Base-by-base conservation (phyloP, 2,888 invertebrate genomes). In the Eupelmus urozonus region DNA sequence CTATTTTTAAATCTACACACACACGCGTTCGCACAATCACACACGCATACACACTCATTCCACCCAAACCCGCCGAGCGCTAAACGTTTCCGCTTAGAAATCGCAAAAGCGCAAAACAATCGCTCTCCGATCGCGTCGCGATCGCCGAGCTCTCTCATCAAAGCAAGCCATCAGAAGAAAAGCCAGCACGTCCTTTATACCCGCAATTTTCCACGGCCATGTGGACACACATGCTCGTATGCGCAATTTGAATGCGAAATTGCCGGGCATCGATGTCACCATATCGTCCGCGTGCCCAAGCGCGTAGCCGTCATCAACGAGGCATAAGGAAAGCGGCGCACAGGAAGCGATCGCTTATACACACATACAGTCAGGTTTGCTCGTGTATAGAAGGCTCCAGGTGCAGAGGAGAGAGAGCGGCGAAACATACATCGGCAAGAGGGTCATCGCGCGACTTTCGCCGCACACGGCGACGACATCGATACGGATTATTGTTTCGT, bases 401-500 rank as follows among this genome's bases (percentile, higher is more conserved):
- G 25, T 20, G 42, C n/a, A 2, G 27, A 51, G 18, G n/a, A 42
- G 34, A 66, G 53, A 55, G 42, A 29, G 67, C 40, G 29, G 40
- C 20, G 9, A 53, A 16, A 23, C 34, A 18, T n/a, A n/a, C 20
- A 42, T 62, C 62, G 63, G 2, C 53, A 25, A 7, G 16, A 42
- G 42, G 72, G 40, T 53, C 25, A 20, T 49, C 51, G 51, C 20
- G 23, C 42, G 73, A 81, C 82, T 81, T 82, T 82, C 82, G 80
- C 80, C 78, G n/a, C n/a, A n/a, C n/a, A n/a, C 11, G 2, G 63
- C 57, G 76, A 7, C 78, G 82, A 81, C 80, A 80, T 81, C 80
- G 79, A 80, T 78, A 81, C 77, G 82, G 78, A 76, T 81, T 81
- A 80, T 79, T 79, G 76, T 81, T 78, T 80, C 80, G 66, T 74